Percentiles rank a stretch among this genome's conserved stretches.
Evolutionary conservation across 2,888 invertebrate species (phyloP).

Genomic region (Sphinx pinastri): DNA sequence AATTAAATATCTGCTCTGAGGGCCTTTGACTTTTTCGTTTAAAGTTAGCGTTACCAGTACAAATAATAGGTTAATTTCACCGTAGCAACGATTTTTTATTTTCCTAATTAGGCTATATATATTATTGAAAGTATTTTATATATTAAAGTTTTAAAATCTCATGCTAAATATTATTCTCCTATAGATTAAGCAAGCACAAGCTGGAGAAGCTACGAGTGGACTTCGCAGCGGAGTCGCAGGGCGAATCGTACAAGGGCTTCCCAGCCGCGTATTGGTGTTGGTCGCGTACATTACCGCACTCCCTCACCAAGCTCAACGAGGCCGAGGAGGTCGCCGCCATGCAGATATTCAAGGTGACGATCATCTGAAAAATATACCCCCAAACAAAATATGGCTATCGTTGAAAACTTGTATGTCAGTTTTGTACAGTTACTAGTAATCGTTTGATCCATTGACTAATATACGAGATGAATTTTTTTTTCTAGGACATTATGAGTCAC

Average conservation of each 20-base stretch:
- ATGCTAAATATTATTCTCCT: too few species aligned
- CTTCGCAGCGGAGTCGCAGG: slow-evolving; percentile 85
- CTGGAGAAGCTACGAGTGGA: slow-evolving; percentile 87
- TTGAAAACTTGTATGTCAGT: too few species aligned
- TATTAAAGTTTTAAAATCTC: too few species aligned
- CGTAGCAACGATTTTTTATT: too few species aligned
- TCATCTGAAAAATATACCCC: too few species aligned
- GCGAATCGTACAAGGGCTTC: slow-evolving; percentile 94
- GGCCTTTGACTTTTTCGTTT: too few species aligned
- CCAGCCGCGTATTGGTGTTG: slow-evolving; percentile 95
- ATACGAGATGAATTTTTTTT: not conserved
- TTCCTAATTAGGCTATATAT: too few species aligned
- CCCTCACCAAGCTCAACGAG: slow-evolving; percentile 92
- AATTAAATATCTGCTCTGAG: too few species aligned
- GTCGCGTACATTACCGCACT: slow-evolving; percentile 91
- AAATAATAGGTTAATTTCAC: too few species aligned
- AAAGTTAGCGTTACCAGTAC: too few species aligned
- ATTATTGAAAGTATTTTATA: too few species aligned
- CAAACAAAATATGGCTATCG: too few species aligned
- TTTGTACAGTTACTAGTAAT: not conserved
- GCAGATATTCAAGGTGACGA: slow-evolving; percentile 90
- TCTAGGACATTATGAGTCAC: slow-evolving; percentile 90
- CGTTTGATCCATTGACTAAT: not conserved
- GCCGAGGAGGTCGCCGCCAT: slow-evolving; percentile 93
- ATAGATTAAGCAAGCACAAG: slow-evolving; percentile 90